These are phyloP conservation scores for Eunapius fragilis DNA, from an alignment of 37 sponge, comb jelly and placozoan species.

Conservation along the genomic window DNA sequence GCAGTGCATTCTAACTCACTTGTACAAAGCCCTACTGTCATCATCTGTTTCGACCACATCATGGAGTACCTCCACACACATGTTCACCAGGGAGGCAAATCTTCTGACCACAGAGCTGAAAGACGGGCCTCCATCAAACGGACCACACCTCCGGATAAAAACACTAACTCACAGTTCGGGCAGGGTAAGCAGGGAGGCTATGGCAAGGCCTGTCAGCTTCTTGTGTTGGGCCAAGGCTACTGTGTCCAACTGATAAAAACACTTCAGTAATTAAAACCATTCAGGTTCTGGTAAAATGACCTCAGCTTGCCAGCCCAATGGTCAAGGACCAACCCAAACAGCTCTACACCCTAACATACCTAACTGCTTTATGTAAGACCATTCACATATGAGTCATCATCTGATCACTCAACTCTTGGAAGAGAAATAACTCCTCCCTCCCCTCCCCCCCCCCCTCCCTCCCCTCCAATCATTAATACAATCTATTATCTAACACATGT, in stretches of 20 bases:
- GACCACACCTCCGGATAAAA: neutral
- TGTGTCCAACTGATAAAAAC: constrained; percentile 36
- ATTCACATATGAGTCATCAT: no score
- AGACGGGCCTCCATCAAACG: neutral
- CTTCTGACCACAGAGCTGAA: constrained; percentile 63
- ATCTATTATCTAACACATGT: no score
- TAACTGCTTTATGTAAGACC: no score
- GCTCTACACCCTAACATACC: constrained; percentile 23
- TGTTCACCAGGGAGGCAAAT: constrained; percentile 57
- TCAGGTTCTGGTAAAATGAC: neutral
- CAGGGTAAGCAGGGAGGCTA: constrained; percentile 68
- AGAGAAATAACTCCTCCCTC: no score
- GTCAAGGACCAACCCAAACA: constrained; percentile 63
- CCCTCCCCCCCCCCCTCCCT: no score
- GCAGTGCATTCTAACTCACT: no score
- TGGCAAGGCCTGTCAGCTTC: constrained; percentile 82
- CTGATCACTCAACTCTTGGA: no score
- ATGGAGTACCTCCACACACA: constrained; percentile 80
- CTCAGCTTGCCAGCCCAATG: constrained; percentile 42
- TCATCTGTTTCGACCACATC: constrained; percentile 64
- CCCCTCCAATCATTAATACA: no score
- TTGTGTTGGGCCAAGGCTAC: constrained; percentile 40
- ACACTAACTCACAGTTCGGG: constrained; percentile 47
- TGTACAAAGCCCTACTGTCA: no score
- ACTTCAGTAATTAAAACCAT: neutral